phyloP scores from a whole-genome alignment of 2,113 vertebrate species.

The Ascaphus truei region DNA sequence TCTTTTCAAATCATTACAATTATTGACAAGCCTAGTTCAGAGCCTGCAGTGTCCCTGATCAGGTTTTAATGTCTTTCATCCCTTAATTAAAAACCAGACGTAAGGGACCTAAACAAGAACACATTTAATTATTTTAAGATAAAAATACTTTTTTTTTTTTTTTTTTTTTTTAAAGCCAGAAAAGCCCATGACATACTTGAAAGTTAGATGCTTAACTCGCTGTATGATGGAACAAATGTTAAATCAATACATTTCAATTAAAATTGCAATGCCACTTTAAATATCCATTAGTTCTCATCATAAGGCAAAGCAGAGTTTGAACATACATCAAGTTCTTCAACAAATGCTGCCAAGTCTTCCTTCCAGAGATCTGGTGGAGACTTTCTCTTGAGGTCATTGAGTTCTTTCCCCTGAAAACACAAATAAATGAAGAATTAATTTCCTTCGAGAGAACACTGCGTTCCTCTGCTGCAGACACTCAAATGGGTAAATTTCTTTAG shows the following conservation, averaged over 20 bases:
- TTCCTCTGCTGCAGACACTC: no score
- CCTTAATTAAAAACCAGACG: no score
- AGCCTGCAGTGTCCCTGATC: no score
- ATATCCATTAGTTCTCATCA: not conserved
- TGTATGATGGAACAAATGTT: not conserved
- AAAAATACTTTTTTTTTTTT: no score
- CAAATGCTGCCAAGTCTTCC: conserved; percentile 89
- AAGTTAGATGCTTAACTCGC: no score
- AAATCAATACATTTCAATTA: not conserved
- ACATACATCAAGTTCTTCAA: conserved; percentile 92
- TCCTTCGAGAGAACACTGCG: not conserved
- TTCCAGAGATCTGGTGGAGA: conserved; percentile 88
- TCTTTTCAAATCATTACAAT: no score
- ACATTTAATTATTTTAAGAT: no score
- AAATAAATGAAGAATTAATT: not conserved
- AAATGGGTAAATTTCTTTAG: not conserved
- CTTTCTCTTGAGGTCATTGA: conserved; percentile 83
- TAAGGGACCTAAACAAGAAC: no score
- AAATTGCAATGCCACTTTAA: not conserved
- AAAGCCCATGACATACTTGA: no score
- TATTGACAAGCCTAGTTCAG: no score
- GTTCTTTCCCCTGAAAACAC: conserved; percentile 75
- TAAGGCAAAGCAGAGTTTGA: not conserved
- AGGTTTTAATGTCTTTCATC: no score
- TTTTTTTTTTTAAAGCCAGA: no score